phyloP scores from a whole-genome alignment of 2,113 vertebrate genomes.

The Sander vitreus region DNA sequence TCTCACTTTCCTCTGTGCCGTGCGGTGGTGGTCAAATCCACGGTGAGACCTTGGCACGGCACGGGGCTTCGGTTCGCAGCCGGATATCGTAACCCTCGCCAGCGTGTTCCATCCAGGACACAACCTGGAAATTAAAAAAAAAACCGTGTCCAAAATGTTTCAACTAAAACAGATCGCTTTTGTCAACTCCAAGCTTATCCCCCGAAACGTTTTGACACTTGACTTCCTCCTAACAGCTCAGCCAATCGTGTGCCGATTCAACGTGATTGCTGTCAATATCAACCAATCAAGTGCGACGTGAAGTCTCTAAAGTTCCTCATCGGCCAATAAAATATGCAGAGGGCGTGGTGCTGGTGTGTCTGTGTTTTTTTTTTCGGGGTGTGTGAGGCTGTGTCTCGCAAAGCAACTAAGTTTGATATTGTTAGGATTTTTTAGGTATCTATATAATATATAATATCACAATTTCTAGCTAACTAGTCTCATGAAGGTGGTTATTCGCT shows the following conservation, averaged over 20 bases:
- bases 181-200: slow-evolving; percentile 72
- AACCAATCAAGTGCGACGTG: slow-evolving; percentile 64
- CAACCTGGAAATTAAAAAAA: slow-evolving; percentile 28
- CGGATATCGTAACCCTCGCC: slow-evolving; percentile 40
- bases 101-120: slow-evolving; percentile 31
- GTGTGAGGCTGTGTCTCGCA: slow-evolving; percentile 7
- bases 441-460: neutral
- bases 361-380: slow-evolving; percentile 14
- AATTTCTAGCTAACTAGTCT: neutral
- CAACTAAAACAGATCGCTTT: slow-evolving; percentile 57
- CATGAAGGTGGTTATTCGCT: neutral
- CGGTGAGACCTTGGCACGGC: slow-evolving; percentile 39
- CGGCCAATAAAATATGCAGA: slow-evolving; percentile 64
- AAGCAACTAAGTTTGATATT: neutral
- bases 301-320: neutral
- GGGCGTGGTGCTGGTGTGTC: slow-evolving; percentile 37
- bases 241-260: slow-evolving; percentile 57
- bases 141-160: slow-evolving; percentile 41
- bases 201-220: slow-evolving; percentile 73
- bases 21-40: slow-evolving; percentile 58
- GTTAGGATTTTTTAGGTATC: neutral
- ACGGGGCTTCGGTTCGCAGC: neutral
- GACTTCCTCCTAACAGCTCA: slow-evolving; percentile 75
- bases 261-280: slow-evolving; percentile 54
- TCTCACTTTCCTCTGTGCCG: slow-evolving; percentile 74